Base-by-base conservation (phyloP, 1,140 invertebrate species). In the Caerostris extrusa region DNA sequence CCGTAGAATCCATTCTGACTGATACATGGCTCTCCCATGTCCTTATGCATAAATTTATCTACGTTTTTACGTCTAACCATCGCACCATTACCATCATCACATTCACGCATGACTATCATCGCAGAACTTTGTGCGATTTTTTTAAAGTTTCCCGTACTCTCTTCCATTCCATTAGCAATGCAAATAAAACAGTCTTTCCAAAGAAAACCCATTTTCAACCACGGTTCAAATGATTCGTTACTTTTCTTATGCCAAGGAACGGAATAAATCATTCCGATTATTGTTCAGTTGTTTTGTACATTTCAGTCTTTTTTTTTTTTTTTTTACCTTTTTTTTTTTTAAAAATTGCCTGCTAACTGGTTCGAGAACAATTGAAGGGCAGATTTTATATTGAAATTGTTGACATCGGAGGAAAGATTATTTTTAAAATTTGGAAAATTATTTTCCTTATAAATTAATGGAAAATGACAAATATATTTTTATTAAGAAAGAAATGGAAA, bases 201-300 rank as follows among this genome's bases (percentile, higher is more conserved):
- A 67, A 67, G 61, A 67, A 67, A 67, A 67, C 61, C 61, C 61
- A 67, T 67, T 67, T 67, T 67, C 61, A 17, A 67, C 61, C 5
- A n/a, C 14, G 4, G 61, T 7, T 67, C 17, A 67, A 67, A 67
- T 67, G 61, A 67, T 67, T 67, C 61, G 14, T 67, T 67, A n/a
- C 61, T 67, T 67, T 67, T 67, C 14, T 34, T 34, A 34, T 34
- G 34, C 12, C 3, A 5, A 67, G 17, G 61, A 67, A 67, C 14
- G 61, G 12, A 67, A 67, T 67, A 67, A 67, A 67, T n/a, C 61
- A 67, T 67, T 67, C n/a, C n/a, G 17, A 67, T 67, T 67, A 67
- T 67, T 34, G 17, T 67, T 67, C 3, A 67, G 14, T 17, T 67
- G 12, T 67, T 67, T 5, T 67, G 5, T n/a, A 2, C 61, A 67